Base-by-base conservation (phyloP, 1,140 invertebrate genomes). In the Brachionus sp. region DNA sequence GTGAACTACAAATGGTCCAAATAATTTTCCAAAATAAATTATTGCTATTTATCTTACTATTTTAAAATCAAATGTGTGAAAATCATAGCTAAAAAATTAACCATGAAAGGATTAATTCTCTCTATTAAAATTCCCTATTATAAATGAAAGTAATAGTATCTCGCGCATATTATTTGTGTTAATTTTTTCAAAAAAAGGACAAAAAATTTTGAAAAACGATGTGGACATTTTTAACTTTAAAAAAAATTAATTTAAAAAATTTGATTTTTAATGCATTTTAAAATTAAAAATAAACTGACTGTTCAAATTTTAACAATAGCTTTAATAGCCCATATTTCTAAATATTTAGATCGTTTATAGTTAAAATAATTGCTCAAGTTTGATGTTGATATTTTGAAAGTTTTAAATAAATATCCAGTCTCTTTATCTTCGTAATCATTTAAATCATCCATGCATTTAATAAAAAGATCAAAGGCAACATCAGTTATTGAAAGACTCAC, bases 311-410 rank as follows among this genome's bases (percentile, higher is more conserved):
- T 70, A 16, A 10, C n/a, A 10, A 19, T 23, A 9, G 33, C 29
- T 39, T 70, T 75, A 13, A 75, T 46, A 25, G 10, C 12, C 70
- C 70, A 75, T 23, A 75, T 75, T 44, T 75, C 70, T 50, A 75
- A 75, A 75, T 50, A 75, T 29, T 75, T 46, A 75, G 37, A 44
- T 75, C 19, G 19, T 46, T 75, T 75, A 25, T 75, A 75, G 46
- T 44, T 46, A 25, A 75, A 5, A 46, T 25, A 75, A 13, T 75
- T 23, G 5, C 44, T 35, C n/a, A 75, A 75, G 46, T 25, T 46
- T 12, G 25, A 7, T 13, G 39, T 46, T 25, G 39, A 12, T 13
- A 75, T 46, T 50, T 50, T 39, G 25, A 25, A 29, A 46, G 42
- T 35, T 46, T 75, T 35, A 33, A 75, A 75, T 12, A 46, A 12